Evolutionary conservation across 2,888 invertebrate species (phyloP), one percentile per base, ranked within the genome.

Genomic region (Ctena decussata): DNA sequence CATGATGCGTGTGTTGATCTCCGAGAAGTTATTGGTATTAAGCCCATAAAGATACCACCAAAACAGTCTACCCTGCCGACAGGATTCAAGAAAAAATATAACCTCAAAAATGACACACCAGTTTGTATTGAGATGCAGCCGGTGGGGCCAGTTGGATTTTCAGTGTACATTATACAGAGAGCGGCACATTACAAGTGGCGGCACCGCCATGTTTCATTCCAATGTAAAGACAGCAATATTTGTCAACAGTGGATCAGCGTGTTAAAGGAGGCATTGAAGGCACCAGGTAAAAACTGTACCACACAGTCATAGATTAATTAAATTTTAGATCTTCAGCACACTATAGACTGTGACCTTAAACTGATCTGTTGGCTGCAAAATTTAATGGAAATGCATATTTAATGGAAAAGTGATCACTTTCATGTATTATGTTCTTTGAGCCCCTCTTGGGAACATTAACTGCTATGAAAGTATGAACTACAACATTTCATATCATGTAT

Each of bases 211-310:
- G 84, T 94, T 5, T 91, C 90, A 32, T 94, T 95, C 81, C 89
- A 89, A 53, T 93, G 94, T 77, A 90, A 89, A 37, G 95, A 95
- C 73, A 91, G 90, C 72, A 82, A 80, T n/a, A 87, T 96, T 96
- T 92, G 93, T 76, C 92, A 94, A 70, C 92, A 92, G 35, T 95
- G 94, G 95, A 91, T 95, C 27, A 92, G 92, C 5, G 92, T 91
- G 49, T 93, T 96, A 46, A 91, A 92, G 30, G 93, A 94, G n/a
- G 91, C 93, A 6, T 90, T 96, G n/a, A 90, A 89, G 77, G 92
- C 91, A 73, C 93, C 94, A 86, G 94, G 95, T 94, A 92, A 86
- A 1, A 27, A 57, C 15, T 41, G 6, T 11, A 41, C 41, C 41
- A n/a, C n/a, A n/a, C n/a, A n/a, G n/a, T n/a, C n/a, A n/a, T n/a